These are phyloP conservation scores for Tichodroma muraria DNA, from an alignment of 2,113 vertebrate genomes.

Conservation along the genomic window DNA sequence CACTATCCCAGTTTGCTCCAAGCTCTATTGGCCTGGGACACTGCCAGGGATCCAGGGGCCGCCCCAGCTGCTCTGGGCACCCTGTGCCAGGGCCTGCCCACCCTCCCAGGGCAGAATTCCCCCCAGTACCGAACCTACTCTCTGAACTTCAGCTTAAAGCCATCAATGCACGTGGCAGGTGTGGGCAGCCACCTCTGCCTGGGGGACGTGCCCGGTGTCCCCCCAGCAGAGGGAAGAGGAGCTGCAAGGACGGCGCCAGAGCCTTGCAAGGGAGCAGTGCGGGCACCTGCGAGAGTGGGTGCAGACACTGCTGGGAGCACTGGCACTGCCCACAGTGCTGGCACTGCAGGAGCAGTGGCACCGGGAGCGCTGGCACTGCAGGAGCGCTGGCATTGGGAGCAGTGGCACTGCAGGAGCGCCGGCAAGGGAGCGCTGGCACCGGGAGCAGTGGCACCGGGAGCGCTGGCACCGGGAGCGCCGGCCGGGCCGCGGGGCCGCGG, in stretches of 20 bases:
- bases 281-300: neutral
- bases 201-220: neutral
- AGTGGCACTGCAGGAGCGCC: fast-evolving
- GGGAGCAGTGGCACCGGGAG: no score
- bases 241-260: neutral
- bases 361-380: no score
- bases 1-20: fast-evolving
- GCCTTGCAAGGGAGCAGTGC: neutral
- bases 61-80: neutral
- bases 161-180: neutral
- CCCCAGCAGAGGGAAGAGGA: neutral
- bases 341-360: neutral
- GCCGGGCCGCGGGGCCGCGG: no score
- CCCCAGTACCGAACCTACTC: neutral
- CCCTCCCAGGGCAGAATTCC: neutral
- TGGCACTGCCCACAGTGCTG: neutral
- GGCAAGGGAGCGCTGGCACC: fast-evolving
- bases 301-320: neutral
- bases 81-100: neutral
- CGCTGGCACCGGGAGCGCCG: neutral
- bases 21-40: fast-evolving
- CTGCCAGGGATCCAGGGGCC: neutral
- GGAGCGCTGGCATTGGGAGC: neutral
- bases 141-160: neutral
- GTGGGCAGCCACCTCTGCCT: neutral